Conservation (phyloP, 2,888 invertebrate genomes). For the Uloborus plumipes region DNA sequence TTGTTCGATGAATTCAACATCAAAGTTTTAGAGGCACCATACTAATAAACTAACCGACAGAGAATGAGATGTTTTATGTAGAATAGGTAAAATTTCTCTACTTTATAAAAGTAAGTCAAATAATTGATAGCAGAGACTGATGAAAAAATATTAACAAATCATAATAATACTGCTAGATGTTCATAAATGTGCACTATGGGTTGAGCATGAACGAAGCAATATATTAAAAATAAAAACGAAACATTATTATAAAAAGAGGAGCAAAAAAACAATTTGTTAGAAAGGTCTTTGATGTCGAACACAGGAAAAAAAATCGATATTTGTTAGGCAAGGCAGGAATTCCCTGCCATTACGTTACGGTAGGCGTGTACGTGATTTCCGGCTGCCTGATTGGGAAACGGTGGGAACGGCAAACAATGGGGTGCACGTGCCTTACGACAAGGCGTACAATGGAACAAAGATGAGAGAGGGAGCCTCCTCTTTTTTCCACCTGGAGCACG, state of each 20-base stretch:
- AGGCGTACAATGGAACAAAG: conserved; percentile 38
- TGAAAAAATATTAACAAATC: too few species aligned
- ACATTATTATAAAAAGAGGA: not conserved
- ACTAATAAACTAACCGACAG: too few species aligned
- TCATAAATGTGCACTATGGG: too few species aligned
- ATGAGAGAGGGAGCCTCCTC: not conserved
- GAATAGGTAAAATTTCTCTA: too few species aligned
- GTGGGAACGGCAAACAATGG: conserved; percentile 55
- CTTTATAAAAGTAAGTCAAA: too few species aligned
- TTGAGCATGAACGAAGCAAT: conserved; percentile 3
- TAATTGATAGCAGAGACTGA: too few species aligned
- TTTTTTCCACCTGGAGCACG: conserved; percentile 4
- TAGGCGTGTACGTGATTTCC: conserved; percentile 52
- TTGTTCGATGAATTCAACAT: too few species aligned
- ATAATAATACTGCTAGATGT: too few species aligned
- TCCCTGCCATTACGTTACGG: conserved; percentile 19
- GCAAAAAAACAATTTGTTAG: conserved; percentile 55
- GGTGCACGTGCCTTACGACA: conserved; percentile 40
- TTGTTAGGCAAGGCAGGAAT: conserved; percentile 10
- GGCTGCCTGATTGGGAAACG: conserved; percentile 32
- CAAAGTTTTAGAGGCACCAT: too few species aligned
- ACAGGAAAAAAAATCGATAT: conserved; percentile 36
- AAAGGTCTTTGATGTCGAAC: conserved; percentile 55
- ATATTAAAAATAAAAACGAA: conserved; percentile 2
- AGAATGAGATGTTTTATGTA: too few species aligned